Percentiles rank a stretch among this genome's conserved stretches.
phyloP scores from a whole-genome alignment of 2,113 vertebrate species.

The Odontesthes bonariensis region DNA sequence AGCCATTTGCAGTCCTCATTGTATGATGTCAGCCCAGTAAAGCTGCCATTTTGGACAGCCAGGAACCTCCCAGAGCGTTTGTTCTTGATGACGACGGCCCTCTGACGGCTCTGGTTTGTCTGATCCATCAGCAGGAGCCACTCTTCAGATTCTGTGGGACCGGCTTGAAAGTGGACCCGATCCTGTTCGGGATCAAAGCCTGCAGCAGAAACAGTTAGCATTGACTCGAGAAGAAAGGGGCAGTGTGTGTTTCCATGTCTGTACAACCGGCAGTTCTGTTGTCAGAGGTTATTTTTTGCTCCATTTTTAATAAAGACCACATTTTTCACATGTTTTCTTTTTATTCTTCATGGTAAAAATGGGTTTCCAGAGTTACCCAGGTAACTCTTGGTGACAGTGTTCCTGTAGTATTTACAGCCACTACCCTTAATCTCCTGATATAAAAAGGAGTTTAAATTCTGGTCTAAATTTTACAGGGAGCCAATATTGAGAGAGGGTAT shows the following conservation, averaged over 20 bases:
- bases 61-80: conserved; percentile 51
- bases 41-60: conserved; percentile 40
- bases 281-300: conserved; percentile 47
- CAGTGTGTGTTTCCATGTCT: no score
- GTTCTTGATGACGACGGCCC: conserved; percentile 65
- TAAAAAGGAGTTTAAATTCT: no score
- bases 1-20: conserved; percentile 64
- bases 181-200: conserved; percentile 42
- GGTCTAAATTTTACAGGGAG: no score
- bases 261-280: neutral
- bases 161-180: conserved; percentile 28
- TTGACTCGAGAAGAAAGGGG: no score
- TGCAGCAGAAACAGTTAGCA: conserved; percentile 5
- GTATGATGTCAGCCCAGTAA: conserved; percentile 44
- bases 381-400: conserved; percentile 40
- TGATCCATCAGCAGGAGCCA: conserved; percentile 65
- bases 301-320: conserved; percentile 69
- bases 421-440: conserved; percentile 58
- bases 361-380: conserved; percentile 27
- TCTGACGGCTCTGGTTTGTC: conserved; percentile 48
- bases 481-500: no score
- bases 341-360: neutral
- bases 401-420: conserved; percentile 59
- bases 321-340: conserved; percentile 22
- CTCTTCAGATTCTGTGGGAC: conserved; percentile 46